Conservation (phyloP, 1,140 invertebrate species). For the Cyclina sinensis region DNA sequence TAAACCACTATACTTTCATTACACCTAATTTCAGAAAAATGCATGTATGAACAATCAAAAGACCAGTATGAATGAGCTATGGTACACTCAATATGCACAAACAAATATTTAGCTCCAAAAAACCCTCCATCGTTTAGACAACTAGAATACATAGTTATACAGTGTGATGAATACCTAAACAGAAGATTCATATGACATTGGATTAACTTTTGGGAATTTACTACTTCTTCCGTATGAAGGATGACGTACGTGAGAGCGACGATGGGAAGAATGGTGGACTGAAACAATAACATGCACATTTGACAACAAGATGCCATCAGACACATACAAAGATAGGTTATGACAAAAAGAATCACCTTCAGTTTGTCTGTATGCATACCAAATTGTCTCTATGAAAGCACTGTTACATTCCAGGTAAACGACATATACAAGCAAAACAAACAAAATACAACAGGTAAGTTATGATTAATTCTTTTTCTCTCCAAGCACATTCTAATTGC, state of each 20-base stretch:
- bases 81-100: not conserved
- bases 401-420: no score
- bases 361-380: no score
- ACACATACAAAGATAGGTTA: not conserved
- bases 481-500: no score
- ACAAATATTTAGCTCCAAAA: not conserved
- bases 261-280: slow-evolving; percentile 27
- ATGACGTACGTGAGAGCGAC: slow-evolving; percentile 49
- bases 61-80: not conserved
- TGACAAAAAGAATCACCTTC: not conserved
- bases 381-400: no score
- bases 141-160: not conserved
- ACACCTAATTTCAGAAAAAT: not conserved
- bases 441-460: no score
- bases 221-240: slow-evolving; percentile 40
- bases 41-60: not conserved
- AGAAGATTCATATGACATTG: slow-evolving; percentile 56
- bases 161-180: slow-evolving; percentile 60
- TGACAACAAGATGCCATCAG: slow-evolving; percentile 3
- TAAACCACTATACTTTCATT: no score
- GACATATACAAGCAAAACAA: no score
- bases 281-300: slow-evolving; percentile 64
- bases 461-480: no score
- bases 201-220: slow-evolving; percentile 55
- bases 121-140: not conserved